These are phyloP conservation scores for Carollia perspicillata DNA, from an alignment of 2,113 vertebrate genomes.

Conservation along the genomic window DNA sequence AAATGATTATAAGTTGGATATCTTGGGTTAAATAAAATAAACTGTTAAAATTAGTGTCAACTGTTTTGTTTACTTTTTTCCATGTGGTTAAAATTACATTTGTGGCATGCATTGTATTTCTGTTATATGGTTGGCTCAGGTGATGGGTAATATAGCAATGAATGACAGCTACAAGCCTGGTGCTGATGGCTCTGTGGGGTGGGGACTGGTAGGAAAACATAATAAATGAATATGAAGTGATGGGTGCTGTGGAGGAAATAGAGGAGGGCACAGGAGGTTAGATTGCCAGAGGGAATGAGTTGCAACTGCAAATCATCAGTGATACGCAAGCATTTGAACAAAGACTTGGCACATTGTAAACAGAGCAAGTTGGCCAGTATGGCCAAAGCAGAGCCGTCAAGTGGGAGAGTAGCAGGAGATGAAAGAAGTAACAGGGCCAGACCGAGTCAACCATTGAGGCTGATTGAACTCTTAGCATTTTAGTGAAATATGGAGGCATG, in stretches of 20 bases:
- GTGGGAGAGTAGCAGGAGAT: no score
- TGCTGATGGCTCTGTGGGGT: not conserved
- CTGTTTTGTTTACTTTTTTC: not conserved
- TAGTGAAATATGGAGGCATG: not conserved
- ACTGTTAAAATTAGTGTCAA: not conserved
- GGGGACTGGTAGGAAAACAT: not conserved
- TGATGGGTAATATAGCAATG: not conserved
- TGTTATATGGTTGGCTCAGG: not conserved
- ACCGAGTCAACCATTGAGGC: not conserved
- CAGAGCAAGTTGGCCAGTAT: not conserved
- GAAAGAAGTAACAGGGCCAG: not conserved
- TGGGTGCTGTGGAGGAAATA: not conserved
- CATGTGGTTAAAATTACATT: not conserved
- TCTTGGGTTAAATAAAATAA: not conserved
- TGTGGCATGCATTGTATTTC: not conserved
- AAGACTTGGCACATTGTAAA: not conserved
- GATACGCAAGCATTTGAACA: not conserved
- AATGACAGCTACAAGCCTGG: no score
- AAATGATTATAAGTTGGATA: not conserved
- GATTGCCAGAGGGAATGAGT: not conserved
- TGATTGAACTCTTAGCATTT: not conserved
- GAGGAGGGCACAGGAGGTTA: not conserved
- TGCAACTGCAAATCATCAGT: not conserved
- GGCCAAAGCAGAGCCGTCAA: not conserved
- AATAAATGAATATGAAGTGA: not conserved